A percentile compares a stretch with the other conserved stretches of the same genome.
These are phyloP conservation scores for Amblyopsis hoosieri DNA, from an alignment of 2,797 vertebrate species.

Conservation along the genomic window DNA sequence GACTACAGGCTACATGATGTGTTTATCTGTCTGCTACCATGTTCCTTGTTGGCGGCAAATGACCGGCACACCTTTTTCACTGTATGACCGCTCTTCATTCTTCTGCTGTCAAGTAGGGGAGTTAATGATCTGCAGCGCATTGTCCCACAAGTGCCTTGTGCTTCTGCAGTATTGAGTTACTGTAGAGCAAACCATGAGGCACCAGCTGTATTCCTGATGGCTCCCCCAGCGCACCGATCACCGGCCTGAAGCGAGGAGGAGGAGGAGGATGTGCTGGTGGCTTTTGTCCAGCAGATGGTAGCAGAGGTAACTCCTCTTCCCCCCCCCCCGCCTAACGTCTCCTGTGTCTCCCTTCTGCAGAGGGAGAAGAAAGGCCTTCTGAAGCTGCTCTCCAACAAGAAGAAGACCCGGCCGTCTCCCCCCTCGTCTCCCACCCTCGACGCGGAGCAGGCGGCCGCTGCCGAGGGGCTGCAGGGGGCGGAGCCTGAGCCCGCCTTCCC, in stretches of 20 bases:
- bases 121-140: conserved; percentile 17
- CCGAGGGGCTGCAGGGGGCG: conserved; percentile 85
- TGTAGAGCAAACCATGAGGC: conserved; percentile 9
- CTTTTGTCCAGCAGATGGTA: conserved; percentile 4
- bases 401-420: conserved; percentile 89
- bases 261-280: not conserved
- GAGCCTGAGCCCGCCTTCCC: conserved; percentile 76
- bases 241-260: not conserved
- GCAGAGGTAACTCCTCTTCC: not conserved
- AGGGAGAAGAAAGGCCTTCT: conserved; percentile 96
- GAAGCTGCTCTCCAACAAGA: conserved; percentile 94
- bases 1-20: no score
- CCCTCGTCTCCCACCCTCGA: conserved; percentile 94
- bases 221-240: not conserved
- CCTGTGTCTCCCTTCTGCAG: conserved; percentile 65
- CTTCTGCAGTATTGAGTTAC: conserved; percentile 23
- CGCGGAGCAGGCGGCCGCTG: conserved; percentile 78
- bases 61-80: conserved; percentile 9
- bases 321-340: conserved; percentile 9
- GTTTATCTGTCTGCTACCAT: not conserved
- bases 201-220: conserved; percentile 6
- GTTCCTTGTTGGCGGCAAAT: conserved; percentile 9
- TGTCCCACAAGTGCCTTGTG: conserved; percentile 18
- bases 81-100: not conserved
- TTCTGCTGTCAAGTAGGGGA: not conserved